Percentiles rank a stretch among this genome's conserved stretches.
Conservation (phyloP, 1,140 invertebrate genomes). For the Scaptomyza pallida region DNA sequence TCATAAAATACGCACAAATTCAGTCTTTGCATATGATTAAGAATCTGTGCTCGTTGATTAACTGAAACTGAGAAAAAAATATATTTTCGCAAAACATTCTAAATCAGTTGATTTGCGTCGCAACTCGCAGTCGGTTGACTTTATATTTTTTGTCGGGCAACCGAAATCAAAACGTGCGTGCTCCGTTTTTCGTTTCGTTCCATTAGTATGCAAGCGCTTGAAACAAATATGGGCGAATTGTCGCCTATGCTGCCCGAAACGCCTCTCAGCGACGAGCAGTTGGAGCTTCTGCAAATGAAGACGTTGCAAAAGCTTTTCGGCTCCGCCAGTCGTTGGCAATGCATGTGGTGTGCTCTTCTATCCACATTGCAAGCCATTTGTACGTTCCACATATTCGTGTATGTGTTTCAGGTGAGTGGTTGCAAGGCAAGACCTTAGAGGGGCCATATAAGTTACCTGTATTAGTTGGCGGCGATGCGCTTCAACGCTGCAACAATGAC, state of each 20-base stretch:
- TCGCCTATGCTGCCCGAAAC: slow-evolving; percentile 55
- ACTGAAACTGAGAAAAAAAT: slow-evolving; percentile 32
- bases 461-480: slow-evolving; percentile 34
- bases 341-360: slow-evolving; percentile 87
- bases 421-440: slow-evolving; percentile 41
- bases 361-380: slow-evolving; percentile 85
- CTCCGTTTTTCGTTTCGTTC: no score
- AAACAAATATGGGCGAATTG: slow-evolving; percentile 42
- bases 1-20: slow-evolving; percentile 42
- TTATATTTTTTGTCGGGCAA: slow-evolving; percentile 21
- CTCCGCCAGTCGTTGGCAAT: slow-evolving; percentile 88
- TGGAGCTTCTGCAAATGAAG: slow-evolving; percentile 60
- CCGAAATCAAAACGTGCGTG: slow-evolving; percentile 7
- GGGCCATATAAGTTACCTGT: slow-evolving; percentile 19
- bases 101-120: slow-evolving; percentile 69
- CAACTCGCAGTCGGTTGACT: slow-evolving; percentile 61
- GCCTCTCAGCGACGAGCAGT: slow-evolving; percentile 33
- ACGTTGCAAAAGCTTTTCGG: slow-evolving; percentile 85
- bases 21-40: slow-evolving; percentile 58
- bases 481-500: slow-evolving; percentile 34
- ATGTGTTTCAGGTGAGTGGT: slow-evolving; percentile 83
- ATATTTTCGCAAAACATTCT: slow-evolving; percentile 49
- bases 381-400: slow-evolving; percentile 82
- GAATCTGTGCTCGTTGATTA: slow-evolving; percentile 35
- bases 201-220: slow-evolving; percentile 28